Conservation (phyloP, 2,797 vertebrate species). For the Urocyon cinereoargenteus region DNA sequence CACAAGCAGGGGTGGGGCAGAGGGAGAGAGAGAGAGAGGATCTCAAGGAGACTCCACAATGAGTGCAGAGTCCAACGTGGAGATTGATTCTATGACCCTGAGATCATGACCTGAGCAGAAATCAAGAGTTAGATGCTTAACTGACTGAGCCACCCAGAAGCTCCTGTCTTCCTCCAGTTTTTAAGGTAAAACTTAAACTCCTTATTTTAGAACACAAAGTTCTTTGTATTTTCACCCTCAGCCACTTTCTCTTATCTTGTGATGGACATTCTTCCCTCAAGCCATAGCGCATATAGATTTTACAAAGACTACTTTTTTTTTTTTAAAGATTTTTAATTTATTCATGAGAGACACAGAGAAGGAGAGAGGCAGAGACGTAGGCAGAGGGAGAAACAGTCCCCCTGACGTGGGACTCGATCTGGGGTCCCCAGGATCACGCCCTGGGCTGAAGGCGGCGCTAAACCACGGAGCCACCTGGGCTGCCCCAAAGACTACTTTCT, state of each 20-base stretch:
- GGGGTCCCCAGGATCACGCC: no score
- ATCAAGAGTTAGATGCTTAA: not conserved
- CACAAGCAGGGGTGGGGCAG: not conserved
- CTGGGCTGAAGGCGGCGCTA: no score
- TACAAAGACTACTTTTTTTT: not conserved
- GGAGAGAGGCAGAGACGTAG: no score
- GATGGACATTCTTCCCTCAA: not conserved
- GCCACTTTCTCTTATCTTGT: not conserved
- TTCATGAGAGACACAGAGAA: no score
- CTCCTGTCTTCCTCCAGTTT: not conserved
- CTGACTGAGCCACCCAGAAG: not conserved
- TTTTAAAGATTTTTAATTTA: no score
- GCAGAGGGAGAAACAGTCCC: no score
- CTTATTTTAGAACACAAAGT: slow-evolving; percentile 35
- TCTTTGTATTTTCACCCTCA: slow-evolving; percentile 32
- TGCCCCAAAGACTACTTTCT: not conserved
- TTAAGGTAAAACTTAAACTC: slow-evolving; percentile 52
- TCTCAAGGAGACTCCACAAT: not conserved
- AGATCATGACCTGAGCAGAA: not conserved
- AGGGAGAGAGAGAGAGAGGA: not conserved
- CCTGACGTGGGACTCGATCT: no score
- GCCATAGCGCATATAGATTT: not conserved
- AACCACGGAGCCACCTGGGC: no score
- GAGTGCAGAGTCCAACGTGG: not conserved
- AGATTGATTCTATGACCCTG: not conserved